Percentiles rank a stretch among this genome's conserved stretches.
phyloP scores from a whole-genome alignment of 2,797 vertebrate genomes.

The Coregonus sp. region DNA sequence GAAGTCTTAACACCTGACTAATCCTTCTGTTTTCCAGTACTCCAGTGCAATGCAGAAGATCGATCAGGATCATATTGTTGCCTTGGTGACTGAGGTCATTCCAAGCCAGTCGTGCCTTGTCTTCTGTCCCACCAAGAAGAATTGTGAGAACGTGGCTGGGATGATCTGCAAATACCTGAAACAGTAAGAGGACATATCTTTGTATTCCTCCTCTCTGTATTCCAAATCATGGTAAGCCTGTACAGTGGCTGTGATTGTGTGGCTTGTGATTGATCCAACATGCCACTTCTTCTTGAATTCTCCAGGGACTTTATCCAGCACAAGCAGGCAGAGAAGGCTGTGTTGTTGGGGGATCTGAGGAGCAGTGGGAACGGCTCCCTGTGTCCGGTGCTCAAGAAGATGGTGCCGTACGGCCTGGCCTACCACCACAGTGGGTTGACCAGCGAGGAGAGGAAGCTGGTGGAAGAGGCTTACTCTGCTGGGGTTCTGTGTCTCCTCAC shows the following conservation, averaged over 20 bases:
- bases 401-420: conserved; percentile 86
- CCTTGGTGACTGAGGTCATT: conserved; percentile 93
- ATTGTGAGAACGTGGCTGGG: conserved; percentile 91
- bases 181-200: conserved; percentile 78
- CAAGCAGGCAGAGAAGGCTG: conserved; percentile 77
- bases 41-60: conserved; percentile 85
- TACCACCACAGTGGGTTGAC: conserved; percentile 95
- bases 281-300: neutral
- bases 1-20: neutral
- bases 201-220: neutral
- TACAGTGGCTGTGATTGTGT: neutral
- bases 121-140: conserved; percentile 97
- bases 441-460: conserved; percentile 85
- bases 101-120: conserved; percentile 90
- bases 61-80: conserved; percentile 92
- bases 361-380: conserved; percentile 77
- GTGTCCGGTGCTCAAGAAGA: conserved; percentile 85
- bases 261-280: neutral
- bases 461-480: conserved; percentile 89
- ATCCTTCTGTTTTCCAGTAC: conserved; percentile 75
- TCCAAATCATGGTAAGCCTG: neutral
- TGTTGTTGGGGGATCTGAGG: conserved; percentile 80
- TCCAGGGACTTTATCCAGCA: conserved; percentile 80
- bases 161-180: conserved; percentile 94
- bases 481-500: conserved; percentile 90